Evolutionary conservation across 2,113 vertebrate genomes (phyloP).

Genomic region (Dissostichus mawsoni): DNA sequence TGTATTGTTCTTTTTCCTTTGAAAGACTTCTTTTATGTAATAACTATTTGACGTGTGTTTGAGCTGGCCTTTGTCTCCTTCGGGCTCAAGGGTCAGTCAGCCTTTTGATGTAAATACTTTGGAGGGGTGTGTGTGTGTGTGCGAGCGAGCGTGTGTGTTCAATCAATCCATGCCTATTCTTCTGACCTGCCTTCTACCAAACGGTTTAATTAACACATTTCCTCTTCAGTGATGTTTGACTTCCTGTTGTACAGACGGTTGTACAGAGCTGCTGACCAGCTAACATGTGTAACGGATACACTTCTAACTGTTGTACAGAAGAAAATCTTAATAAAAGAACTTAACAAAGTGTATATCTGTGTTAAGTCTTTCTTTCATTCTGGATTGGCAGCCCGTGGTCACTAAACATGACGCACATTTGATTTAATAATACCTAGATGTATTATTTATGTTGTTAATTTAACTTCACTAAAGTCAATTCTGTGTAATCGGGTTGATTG

Average conservation of each 20-base stretch:
- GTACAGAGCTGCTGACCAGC: conserved; percentile 65
- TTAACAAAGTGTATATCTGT: conserved; percentile 24
- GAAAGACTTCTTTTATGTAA: conserved; percentile 51
- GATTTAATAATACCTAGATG: neutral
- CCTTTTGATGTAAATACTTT: conserved; percentile 54
- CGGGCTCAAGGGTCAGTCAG: conserved; percentile 30
- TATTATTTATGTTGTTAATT: neutral
- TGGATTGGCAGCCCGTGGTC: neutral
- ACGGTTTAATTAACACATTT: conserved; percentile 40
- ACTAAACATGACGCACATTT: neutral
- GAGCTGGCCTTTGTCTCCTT: conserved; percentile 33
- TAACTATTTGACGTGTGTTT: conserved; percentile 32
- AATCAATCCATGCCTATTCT: conserved; percentile 24
- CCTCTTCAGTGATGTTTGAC: conserved; percentile 35
- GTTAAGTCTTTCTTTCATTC: neutral
- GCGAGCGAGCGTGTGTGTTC: neutral
- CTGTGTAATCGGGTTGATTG: too few relatives aligned
- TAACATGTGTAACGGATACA: conserved; percentile 51
- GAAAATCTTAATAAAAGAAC: conserved; percentile 74
- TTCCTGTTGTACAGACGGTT: conserved; percentile 65
- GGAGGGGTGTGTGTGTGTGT: neutral
- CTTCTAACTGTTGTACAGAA: conserved; percentile 65
- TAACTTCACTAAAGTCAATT: neutral
- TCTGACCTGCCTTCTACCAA: conserved; percentile 39
- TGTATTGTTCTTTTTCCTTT: conserved; percentile 21